A percentile compares a stretch with the other conserved stretches of the same genome.
Evolutionary conservation across 2,888 invertebrate species (phyloP).

Genomic region (Morpho deidamia): DNA sequence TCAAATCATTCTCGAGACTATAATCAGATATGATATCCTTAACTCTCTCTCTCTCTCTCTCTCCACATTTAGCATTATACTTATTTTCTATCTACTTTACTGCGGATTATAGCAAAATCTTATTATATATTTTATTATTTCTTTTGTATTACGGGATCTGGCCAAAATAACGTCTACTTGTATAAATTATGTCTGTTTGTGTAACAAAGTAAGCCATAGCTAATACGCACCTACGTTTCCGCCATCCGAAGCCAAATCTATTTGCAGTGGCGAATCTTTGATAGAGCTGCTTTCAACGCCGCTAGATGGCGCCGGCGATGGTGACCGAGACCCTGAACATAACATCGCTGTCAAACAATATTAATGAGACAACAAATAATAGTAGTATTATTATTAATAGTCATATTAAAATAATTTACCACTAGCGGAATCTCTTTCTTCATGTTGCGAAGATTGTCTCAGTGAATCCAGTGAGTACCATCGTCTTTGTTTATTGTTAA

Average conservation of each 20-base stretch:
- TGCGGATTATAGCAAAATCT: too few relatives aligned
- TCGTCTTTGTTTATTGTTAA: conserved; percentile 43
- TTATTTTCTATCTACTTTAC: too few relatives aligned
- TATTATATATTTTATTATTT: too few relatives aligned
- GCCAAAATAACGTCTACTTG: too few relatives aligned
- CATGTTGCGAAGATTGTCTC: conserved; percentile 53
- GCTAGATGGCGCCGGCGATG: conserved; percentile 93
- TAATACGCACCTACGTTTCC: conserved; percentile 63
- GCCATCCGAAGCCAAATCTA: conserved; percentile 85
- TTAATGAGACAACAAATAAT: too few relatives aligned
- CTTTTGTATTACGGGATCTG: too few relatives aligned
- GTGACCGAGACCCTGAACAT: conserved; percentile 83
- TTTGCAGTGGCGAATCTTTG: conserved; percentile 88
- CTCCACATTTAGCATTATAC: too few relatives aligned
- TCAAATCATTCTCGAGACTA: too few relatives aligned
- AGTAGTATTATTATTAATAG: too few relatives aligned
- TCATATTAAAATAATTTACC: conserved; percentile 37
- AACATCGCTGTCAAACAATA: background rate
- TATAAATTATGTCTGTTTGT: too few relatives aligned
- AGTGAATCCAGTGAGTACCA: conserved; percentile 73
- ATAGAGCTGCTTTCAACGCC: conserved; percentile 91
- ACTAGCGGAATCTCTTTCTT: conserved; percentile 69
- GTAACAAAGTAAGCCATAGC: background rate
- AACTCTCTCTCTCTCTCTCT: too few relatives aligned
- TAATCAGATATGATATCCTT: too few relatives aligned